phyloP scores from a whole-genome alignment of 1,140 invertebrate genomes.

The Stegodyphus dumicola region DNA sequence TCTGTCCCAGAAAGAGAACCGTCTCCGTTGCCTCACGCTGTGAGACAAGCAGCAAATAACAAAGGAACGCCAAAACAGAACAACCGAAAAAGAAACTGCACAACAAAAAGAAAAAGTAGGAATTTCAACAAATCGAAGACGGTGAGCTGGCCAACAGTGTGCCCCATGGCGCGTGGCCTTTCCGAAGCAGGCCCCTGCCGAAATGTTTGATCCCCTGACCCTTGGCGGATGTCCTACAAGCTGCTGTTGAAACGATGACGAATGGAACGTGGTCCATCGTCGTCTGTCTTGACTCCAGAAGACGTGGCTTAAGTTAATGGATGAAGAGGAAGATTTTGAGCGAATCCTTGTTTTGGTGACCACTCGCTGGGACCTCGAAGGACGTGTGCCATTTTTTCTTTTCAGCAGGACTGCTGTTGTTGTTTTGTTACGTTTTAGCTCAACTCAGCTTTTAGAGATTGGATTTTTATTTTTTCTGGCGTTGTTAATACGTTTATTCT shows the following conservation, averaged over 20 bases:
- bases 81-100: slow-evolving; percentile 8
- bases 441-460: no score
- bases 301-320: slow-evolving; percentile 25
- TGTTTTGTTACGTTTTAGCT: slow-evolving; percentile 1
- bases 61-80: slow-evolving; percentile 12
- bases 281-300: background rate
- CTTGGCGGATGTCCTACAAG: slow-evolving; percentile 29
- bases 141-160: background rate
- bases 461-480: no score
- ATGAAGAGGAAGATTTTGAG: slow-evolving; percentile 7
- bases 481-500: no score
- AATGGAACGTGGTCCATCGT: slow-evolving; percentile 14
- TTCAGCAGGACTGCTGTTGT: background rate
- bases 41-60: slow-evolving; percentile 20
- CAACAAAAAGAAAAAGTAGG: slow-evolving; percentile 8
- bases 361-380: slow-evolving; percentile 30
- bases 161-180: slow-evolving; percentile 27
- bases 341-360: slow-evolving; percentile 37
- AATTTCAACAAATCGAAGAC: slow-evolving; percentile 36
- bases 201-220: background rate
- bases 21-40: slow-evolving; percentile 8
- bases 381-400: background rate
- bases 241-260: slow-evolving; percentile 41
- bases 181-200: background rate
- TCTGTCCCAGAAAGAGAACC: background rate